Evolutionary conservation across 2,113 vertebrate genomes (phyloP).

Genomic region (Ptyas mucosa): DNA sequence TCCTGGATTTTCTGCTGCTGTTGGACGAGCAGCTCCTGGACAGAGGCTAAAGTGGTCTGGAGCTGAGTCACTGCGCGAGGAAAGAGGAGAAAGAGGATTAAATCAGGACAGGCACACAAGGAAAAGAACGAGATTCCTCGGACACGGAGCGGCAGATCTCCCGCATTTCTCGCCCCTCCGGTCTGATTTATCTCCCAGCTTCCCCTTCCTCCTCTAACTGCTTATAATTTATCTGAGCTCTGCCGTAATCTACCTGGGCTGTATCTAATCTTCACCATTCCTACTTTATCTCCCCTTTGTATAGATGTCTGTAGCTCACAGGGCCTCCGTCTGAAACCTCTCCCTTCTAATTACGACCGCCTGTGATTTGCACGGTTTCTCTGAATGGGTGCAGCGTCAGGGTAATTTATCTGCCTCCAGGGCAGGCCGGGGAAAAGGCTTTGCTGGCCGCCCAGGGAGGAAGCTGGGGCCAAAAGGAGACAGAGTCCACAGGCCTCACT

Average conservation of each 20-base stretch:
- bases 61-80: conserved; percentile 84
- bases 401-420: conserved; percentile 53
- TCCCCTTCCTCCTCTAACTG: conserved; percentile 50
- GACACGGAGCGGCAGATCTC: conserved; percentile 46
- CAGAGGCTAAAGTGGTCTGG: conserved; percentile 85
- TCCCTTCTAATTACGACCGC: conserved; percentile 70
- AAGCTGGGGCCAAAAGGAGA: neutral
- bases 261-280: conserved; percentile 66
- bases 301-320: conserved; percentile 66
- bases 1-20: conserved; percentile 95
- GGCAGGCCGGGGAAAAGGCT: conserved; percentile 16
- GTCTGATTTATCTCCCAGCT: conserved; percentile 54
- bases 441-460: neutral
- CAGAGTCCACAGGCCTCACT: neutral
- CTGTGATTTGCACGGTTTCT: conserved; percentile 61
- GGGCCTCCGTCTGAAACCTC: conserved; percentile 67
- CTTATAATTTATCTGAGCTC: conserved; percentile 59
- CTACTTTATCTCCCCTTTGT: conserved; percentile 68
- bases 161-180: conserved; percentile 12
- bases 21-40: conserved; percentile 90
- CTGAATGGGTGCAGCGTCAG: conserved; percentile 38
- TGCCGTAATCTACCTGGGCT: conserved; percentile 62
- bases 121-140: conserved; percentile 1
- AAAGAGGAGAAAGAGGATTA: conserved; percentile 6
- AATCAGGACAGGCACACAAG: neutral